Conservation (phyloP, 2,888 invertebrate species). For the Troides helena region DNA sequence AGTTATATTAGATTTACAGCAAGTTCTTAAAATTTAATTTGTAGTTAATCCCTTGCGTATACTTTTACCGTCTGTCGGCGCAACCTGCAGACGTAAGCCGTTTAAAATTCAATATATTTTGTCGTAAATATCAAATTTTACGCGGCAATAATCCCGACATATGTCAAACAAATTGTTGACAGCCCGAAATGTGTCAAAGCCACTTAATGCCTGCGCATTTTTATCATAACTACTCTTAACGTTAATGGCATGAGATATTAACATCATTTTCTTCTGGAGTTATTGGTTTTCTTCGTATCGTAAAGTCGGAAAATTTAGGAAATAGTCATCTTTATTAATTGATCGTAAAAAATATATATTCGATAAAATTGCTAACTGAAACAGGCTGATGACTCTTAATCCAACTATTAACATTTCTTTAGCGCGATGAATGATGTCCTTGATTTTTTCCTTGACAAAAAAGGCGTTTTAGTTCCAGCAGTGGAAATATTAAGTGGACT, state of each 20-base stretch:
- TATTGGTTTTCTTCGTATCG: background rate
- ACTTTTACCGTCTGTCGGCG: constrained; percentile 32
- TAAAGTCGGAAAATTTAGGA: too few species aligned
- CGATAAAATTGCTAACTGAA: too few species aligned
- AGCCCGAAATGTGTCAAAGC: constrained; percentile 55
- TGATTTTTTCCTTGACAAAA: too few species aligned
- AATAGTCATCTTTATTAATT: too few species aligned
- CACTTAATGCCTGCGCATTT: constrained; percentile 41
- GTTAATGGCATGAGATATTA: background rate
- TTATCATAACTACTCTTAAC: constrained; percentile 25
- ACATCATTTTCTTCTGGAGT: background rate
- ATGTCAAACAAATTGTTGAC: constrained; percentile 74
- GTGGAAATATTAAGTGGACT: too few species aligned
- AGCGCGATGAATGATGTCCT: too few species aligned
- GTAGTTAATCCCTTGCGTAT: constrained; percentile 11
- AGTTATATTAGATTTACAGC: background rate
- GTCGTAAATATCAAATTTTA: constrained; percentile 65
- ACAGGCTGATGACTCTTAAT: too few species aligned
- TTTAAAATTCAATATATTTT: constrained; percentile 66
- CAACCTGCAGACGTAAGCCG: constrained; percentile 40
- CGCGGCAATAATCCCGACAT: constrained; percentile 59
- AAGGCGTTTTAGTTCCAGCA: too few species aligned
- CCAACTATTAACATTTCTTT: too few species aligned
- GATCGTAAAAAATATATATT: too few species aligned
- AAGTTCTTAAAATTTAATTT: constrained; percentile 7